These are phyloP conservation scores for Crotalus tigris DNA, from an alignment of 2,113 vertebrate species.

Conservation along the genomic window DNA sequence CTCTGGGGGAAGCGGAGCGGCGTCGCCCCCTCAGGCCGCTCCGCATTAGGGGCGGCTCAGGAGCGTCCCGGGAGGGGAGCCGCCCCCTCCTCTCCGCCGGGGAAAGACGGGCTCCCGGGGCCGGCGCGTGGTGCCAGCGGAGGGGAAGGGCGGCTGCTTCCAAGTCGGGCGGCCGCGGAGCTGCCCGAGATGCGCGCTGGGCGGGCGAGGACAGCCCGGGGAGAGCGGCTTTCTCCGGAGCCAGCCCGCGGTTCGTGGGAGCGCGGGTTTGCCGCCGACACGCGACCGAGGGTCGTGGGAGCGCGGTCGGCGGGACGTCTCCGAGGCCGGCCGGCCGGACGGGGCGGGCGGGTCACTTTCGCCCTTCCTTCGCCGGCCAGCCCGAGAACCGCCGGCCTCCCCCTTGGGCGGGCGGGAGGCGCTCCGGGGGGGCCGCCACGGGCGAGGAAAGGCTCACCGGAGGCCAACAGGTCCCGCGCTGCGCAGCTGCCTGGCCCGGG, in stretches of 20 bases:
- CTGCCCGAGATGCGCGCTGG: not conserved
- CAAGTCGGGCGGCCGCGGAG: not conserved
- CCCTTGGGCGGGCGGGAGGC: not conserved
- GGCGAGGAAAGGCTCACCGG: not conserved
- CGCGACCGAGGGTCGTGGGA: not conserved
- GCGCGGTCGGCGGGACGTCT: too few species aligned
- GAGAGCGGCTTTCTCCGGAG: not conserved
- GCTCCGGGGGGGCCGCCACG: not conserved
- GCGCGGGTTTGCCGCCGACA: not conserved
- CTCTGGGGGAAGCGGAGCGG: not conserved
- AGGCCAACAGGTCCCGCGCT: not conserved
- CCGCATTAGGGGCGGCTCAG: rapidly evolving
- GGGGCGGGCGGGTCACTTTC: not conserved
- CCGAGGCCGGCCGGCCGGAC: not conserved
- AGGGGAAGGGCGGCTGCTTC: not conserved
- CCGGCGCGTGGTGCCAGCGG: not conserved
- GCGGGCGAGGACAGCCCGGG: not conserved
- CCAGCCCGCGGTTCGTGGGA: not conserved
- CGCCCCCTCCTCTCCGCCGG: not conserved
- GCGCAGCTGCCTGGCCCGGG: not conserved
- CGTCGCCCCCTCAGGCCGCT: not conserved
- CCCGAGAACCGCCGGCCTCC: not conserved
- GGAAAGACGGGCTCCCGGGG: too few species aligned
- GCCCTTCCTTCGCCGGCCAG: not conserved
- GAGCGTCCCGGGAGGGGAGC: not conserved